Base-by-base conservation (phyloP, 1,140 invertebrate genomes). In the Pollicipes pollicipes region DNA sequence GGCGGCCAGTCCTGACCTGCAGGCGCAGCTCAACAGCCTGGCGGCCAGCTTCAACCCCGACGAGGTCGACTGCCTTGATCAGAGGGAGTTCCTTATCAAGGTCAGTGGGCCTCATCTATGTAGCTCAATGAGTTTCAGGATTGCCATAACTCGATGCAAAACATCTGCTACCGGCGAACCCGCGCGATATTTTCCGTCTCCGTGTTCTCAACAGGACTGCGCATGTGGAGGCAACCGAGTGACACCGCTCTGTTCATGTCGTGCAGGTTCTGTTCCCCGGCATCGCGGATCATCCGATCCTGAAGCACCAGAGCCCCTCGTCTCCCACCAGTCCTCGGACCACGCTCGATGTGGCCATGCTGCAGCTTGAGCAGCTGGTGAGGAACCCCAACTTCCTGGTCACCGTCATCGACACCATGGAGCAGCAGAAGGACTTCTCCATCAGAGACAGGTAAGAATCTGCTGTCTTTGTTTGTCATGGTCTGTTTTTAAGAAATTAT, bases 261-360 rank as follows among this genome's bases (percentile, higher is more conserved):
- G 24, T 58, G n/a, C 64, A 97, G 81, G 93, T 99, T 21, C 94
- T 99, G 78, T 98, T 99, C 80, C 95, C 95, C 17, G 92, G 91
- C 69, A 91, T 95, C 16, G 87, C 87, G 30, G 91, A 95, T 80
- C 92, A 96, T 82, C 92, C 93, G 0, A 91, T 96, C 77, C 81
- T 95, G 64, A 90, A 90, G 77, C 88, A 91, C 8, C 64, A 66
- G 45, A 10, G 45, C 24, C 45, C 45, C 13, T 58, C 45, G 45
- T 58, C 64, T 28, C 27, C 64, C 24, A 66, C 64, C 64, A 66
- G 64, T 29, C n/a, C 64, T 21, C 64, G 90, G 70, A 93, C 88
- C 10, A 93, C 92, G 78, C 95, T 93, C 77, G 92, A 94, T 80
- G 86, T 88, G 67, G 91, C 94, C 0, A 95, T 97, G 90, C 82